These are phyloP conservation scores for Catharus minimus DNA, from an alignment of 2,113 vertebrate genomes.

Conservation along the genomic window DNA sequence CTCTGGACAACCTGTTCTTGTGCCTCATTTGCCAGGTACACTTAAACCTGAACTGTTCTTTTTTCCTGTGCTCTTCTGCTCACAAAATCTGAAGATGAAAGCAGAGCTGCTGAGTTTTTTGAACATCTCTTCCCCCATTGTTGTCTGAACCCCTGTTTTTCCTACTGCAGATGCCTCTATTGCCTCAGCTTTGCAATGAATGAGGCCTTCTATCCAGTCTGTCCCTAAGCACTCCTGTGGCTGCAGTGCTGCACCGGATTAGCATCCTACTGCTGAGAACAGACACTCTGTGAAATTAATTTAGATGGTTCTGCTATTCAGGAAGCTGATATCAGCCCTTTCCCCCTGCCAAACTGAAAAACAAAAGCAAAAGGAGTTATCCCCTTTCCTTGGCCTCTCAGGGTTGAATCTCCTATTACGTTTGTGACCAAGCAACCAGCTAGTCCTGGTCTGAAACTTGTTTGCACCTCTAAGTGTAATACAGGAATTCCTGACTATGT, in stretches of 20 bases:
- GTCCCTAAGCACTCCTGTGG: neutral
- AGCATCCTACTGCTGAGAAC: constrained; percentile 17
- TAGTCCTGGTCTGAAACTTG: neutral
- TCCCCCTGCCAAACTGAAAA: constrained; percentile 4
- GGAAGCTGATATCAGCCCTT: constrained; percentile 7
- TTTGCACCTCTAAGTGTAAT: neutral
- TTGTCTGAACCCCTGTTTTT: neutral
- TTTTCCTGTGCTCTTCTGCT: neutral
- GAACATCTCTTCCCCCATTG: neutral
- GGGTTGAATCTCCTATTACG: neutral
- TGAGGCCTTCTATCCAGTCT: neutral
- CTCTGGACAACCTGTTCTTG: neutral
- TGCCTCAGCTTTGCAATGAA: neutral
- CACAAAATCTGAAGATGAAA: neutral
- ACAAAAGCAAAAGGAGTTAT: neutral
- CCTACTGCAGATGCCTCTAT: neutral
- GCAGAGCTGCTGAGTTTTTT: neutral
- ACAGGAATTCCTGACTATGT: constrained; percentile 1
- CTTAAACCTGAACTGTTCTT: neutral
- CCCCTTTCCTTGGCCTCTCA: constrained; percentile 30
- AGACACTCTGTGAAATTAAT: constrained; percentile 39
- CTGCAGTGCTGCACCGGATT: neutral
- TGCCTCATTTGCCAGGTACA: neutral
- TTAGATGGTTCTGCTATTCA: constrained; percentile 24
- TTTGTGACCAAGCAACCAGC: neutral